Evolutionary conservation across 2,113 vertebrate species (phyloP).

Genomic region (Eurypyga helias): DNA sequence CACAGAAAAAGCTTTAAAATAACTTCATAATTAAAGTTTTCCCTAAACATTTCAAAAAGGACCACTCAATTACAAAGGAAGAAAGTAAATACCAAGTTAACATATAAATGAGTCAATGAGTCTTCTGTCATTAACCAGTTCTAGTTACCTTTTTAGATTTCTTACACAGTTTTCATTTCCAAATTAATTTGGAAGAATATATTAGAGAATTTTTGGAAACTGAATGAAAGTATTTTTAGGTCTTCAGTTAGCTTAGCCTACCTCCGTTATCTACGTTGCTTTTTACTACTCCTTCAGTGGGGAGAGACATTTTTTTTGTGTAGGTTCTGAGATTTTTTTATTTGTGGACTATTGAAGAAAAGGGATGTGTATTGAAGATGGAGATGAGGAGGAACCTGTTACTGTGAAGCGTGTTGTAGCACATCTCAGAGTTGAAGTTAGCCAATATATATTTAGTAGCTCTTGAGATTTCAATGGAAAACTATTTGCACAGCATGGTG

Average conservation of each 20-base stretch:
- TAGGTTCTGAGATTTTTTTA: rapidly evolving
- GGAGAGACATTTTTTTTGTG: neutral
- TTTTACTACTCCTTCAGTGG: neutral
- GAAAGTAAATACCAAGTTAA: neutral
- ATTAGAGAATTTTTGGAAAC: neutral
- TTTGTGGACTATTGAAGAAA: neutral
- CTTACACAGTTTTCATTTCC: neutral
- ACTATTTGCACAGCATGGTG: neutral
- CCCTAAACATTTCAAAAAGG: neutral
- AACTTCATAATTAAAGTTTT: neutral
- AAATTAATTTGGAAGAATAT: neutral
- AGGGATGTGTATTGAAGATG: rapidly evolving
- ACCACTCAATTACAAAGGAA: neutral
- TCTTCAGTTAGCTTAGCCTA: neutral
- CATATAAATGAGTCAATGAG: neutral
- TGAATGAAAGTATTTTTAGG: neutral
- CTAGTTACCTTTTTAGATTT: neutral
- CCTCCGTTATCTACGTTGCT: neutral
- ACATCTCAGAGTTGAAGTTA: neutral
- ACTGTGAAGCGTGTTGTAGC: neutral
- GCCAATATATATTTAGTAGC: neutral
- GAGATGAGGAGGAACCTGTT: neutral
- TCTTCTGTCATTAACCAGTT: neutral
- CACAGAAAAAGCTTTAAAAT: neutral
- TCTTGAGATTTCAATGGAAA: neutral